A percentile compares a stretch with the other conserved stretches of the same genome.
These are phyloP conservation scores for Ornithoptera alexandrae DNA, from an alignment of 2,888 invertebrate genomes.

Conservation along the genomic window DNA sequence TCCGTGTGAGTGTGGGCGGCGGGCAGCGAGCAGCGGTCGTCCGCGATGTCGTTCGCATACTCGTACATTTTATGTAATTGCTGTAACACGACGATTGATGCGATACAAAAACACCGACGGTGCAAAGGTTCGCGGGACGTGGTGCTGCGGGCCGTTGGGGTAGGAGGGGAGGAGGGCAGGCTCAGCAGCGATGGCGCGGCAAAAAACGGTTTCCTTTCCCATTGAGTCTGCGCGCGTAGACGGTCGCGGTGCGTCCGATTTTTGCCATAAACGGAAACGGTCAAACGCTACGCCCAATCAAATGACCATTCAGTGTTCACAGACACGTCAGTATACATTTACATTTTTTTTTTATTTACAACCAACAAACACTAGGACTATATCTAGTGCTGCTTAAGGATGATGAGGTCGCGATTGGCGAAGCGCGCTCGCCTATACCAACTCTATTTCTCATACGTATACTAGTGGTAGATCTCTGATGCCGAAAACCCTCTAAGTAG, in stretches of 20 bases:
- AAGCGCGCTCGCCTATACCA: too few relatives aligned
- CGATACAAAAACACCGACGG: constrained; percentile 25
- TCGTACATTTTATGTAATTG: constrained; percentile 38
- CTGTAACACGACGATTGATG: constrained; percentile 34
- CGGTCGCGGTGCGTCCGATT: constrained; percentile 16
- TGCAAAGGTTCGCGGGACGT: constrained; percentile 28
- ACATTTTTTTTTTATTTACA: too few relatives aligned
- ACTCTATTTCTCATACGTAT: too few relatives aligned
- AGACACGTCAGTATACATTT: too few relatives aligned
- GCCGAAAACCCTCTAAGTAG: too few relatives aligned
- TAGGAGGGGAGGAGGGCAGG: too few relatives aligned
- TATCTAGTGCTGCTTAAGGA: too few relatives aligned
- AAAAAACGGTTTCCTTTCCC: constrained; percentile 42
- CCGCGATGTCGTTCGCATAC: constrained; percentile 32
- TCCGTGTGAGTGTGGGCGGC: constrained; percentile 9
- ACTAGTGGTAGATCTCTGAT: too few relatives aligned
- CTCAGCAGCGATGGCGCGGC: constrained; percentile 28
- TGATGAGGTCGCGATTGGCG: too few relatives aligned
- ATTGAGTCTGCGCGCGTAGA: constrained; percentile 32
- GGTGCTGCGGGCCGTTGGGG: too few relatives aligned
- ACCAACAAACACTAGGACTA: too few relatives aligned
- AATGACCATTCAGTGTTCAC: too few relatives aligned
- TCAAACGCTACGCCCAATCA: constrained; percentile 7
- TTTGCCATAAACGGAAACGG: constrained; percentile 13
- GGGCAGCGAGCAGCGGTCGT: constrained; percentile 32